Conservation (phyloP, 2,113 vertebrate species). For the Strix uralensis region DNA sequence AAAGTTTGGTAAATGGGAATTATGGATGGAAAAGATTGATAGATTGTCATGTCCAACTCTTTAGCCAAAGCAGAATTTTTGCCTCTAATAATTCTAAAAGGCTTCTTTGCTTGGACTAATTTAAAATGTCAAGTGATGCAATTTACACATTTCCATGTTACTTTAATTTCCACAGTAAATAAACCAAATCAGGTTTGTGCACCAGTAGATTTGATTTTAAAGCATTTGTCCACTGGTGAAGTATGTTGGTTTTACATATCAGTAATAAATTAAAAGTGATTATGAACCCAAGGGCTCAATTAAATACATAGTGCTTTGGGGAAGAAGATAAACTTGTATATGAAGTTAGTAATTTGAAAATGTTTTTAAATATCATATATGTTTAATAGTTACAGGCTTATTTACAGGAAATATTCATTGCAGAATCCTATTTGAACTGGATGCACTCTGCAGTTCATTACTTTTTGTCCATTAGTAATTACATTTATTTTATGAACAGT, state of each 20-base stretch:
- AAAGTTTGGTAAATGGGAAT: neutral
- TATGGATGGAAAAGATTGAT: neutral
- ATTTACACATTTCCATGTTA: neutral
- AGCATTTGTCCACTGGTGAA: slow-evolving; percentile 36
- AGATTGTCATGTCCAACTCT: neutral
- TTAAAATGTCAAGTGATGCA: slow-evolving; percentile 1
- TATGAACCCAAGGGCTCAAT: slow-evolving; percentile 58
- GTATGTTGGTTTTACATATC: slow-evolving; percentile 18
- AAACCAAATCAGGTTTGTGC: neutral
- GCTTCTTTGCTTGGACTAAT: neutral
- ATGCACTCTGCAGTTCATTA: slow-evolving; percentile 13
- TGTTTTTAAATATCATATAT: slow-evolving; percentile 56
- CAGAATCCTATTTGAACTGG: slow-evolving; percentile 23
- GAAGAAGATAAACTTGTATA: slow-evolving; percentile 33
- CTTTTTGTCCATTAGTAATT: slow-evolving; percentile 54
- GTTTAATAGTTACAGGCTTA: slow-evolving; percentile 52
- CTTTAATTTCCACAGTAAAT: neutral
- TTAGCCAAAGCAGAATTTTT: neutral
- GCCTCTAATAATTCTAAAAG: neutral
- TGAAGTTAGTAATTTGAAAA: slow-evolving; percentile 52
- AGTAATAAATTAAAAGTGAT: slow-evolving; percentile 65
- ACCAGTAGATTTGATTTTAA: slow-evolving; percentile 50
- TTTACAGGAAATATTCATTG: slow-evolving; percentile 19
- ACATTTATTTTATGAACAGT: slow-evolving; percentile 50
- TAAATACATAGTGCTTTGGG: slow-evolving; percentile 50